Evolutionary conservation across 64 coral and sea anemone genomes (phyloP).

Genomic region (Montipora foliosa): DNA sequence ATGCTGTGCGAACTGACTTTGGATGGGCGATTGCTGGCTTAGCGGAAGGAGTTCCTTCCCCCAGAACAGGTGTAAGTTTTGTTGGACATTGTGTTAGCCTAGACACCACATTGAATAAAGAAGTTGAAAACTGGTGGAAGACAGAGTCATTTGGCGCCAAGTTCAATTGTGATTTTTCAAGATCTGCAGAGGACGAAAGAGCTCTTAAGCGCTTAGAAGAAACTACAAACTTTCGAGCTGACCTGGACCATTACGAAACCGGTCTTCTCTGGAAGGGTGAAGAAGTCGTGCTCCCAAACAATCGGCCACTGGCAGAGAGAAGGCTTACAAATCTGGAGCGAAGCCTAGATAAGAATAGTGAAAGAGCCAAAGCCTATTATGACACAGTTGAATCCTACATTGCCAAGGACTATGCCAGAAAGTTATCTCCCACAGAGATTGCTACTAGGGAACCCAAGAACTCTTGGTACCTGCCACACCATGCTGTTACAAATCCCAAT

Average conservation of each 20-base stretch:
- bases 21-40: conserved; percentile 64
- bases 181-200: conserved; percentile 53
- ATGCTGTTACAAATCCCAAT: conserved; percentile 54
- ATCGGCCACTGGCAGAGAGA: conserved; percentile 26
- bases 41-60: conserved; percentile 27
- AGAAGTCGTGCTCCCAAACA: conserved; percentile 48
- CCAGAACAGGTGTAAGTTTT: background rate
- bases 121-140: conserved; percentile 79
- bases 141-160: conserved; percentile 74
- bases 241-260: conserved; percentile 60
- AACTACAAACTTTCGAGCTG: conserved; percentile 44
- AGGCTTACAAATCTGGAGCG: conserved; percentile 51
- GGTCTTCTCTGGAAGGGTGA: conserved; percentile 61
- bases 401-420: conserved; percentile 51
- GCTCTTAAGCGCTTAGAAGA: conserved; percentile 44
- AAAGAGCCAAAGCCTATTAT: conserved; percentile 25
- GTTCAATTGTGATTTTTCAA: conserved; percentile 9
- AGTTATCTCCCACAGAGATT: background rate
- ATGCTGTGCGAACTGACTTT: conserved; percentile 66
- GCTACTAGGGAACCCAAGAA: conserved; percentile 32
- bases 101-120: conserved; percentile 30
- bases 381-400: conserved; percentile 46
- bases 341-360: conserved; percentile 50
- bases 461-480: conserved; percentile 68
- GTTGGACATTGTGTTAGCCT: conserved; percentile 32